Conservation (phyloP, 2,113 vertebrate genomes). For the Aegotheles bennettii region DNA sequence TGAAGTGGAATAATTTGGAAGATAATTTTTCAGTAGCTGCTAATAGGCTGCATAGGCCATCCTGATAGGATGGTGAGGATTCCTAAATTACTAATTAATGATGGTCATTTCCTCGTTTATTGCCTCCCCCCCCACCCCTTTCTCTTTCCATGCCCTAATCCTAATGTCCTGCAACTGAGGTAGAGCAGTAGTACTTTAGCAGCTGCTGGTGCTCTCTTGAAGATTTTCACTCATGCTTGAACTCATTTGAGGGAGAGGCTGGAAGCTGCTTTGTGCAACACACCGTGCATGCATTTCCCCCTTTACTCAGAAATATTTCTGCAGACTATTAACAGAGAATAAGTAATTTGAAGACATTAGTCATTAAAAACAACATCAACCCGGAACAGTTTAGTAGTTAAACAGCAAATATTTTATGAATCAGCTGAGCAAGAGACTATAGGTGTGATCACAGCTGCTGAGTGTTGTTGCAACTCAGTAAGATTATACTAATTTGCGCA, state of each 20-base stretch:
- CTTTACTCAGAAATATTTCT: background rate
- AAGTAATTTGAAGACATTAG: background rate
- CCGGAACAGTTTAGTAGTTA: background rate
- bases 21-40: background rate
- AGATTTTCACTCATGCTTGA: background rate
- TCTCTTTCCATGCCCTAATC: background rate
- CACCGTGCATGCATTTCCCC: fast-evolving
- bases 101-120: background rate
- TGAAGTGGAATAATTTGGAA: background rate
- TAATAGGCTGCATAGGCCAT: background rate
- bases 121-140: background rate
- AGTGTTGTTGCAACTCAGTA: background rate
- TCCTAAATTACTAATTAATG: background rate
- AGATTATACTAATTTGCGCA: background rate
- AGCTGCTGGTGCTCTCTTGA: background rate
- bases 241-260: background rate
- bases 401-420: slow-evolving; percentile 1
- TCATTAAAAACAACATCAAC: background rate
- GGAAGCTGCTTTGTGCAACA: background rate
- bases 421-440: slow-evolving; percentile 4
- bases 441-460: slow-evolving; percentile 48
- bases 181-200: background rate
- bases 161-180: background rate
- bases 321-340: background rate
- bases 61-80: background rate